phyloP scores from a whole-genome alignment of 2,888 invertebrate species.

The Aphodius sticticus region DNA sequence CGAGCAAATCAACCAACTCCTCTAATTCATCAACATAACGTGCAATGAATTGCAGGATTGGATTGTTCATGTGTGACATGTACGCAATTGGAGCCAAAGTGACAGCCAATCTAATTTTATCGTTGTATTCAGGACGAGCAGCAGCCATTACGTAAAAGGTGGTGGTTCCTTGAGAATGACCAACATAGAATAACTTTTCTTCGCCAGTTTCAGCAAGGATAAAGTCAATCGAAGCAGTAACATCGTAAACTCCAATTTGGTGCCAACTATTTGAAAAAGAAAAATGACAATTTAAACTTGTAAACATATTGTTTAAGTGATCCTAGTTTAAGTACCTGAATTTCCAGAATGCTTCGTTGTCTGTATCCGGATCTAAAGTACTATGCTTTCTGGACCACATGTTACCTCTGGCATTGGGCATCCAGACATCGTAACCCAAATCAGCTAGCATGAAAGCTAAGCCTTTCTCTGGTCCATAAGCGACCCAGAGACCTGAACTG shows the following conservation, averaged over 20 bases:
- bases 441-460: conserved; percentile 69
- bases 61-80: conserved; percentile 54
- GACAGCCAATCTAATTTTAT: conserved; percentile 70
- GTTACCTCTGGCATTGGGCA: conserved; percentile 83
- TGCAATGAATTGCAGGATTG: conserved; percentile 21
- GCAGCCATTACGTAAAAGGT: conserved; percentile 73
- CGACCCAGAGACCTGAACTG: conserved; percentile 77
- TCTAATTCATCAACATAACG: conserved; percentile 15
- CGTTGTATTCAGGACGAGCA: conserved; percentile 69
- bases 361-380: conserved; percentile 58
- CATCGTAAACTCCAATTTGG: conserved; percentile 79
- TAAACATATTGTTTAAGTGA: background rate
- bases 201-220: conserved; percentile 66
- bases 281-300: background rate
- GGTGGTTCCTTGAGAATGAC: conserved; percentile 81
- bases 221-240: conserved; percentile 82
- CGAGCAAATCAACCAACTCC: conserved; percentile 57
- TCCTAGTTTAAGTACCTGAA: conserved; percentile 57
- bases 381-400: conserved; percentile 69
- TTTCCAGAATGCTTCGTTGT: conserved; percentile 65
- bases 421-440: conserved; percentile 80
- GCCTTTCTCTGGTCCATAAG: conserved; percentile 73
- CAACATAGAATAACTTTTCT: conserved; percentile 74
- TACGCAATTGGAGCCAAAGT: conserved; percentile 71
- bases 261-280: conserved; percentile 66